Percentiles rank a stretch among this genome's conserved stretches.
These are phyloP conservation scores for Agonopterix arenella DNA, from an alignment of 2,888 invertebrate genomes.

Conservation along the genomic window DNA sequence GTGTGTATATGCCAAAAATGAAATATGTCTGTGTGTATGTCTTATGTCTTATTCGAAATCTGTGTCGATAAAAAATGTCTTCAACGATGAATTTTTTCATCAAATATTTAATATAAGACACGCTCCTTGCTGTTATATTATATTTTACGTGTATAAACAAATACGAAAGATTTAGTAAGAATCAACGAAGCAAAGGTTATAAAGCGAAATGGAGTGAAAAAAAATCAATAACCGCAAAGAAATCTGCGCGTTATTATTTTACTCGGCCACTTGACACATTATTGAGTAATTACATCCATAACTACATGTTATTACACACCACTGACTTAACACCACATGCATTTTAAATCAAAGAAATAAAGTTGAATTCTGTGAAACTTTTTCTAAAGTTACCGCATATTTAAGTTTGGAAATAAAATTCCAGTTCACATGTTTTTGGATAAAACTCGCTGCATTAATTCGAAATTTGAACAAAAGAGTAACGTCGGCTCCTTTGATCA, in stretches of 20 bases:
- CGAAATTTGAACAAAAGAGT: constrained; percentile 14
- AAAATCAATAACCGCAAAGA: constrained; percentile 7
- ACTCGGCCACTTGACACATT: constrained; percentile 6
- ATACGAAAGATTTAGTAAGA: too few relatives aligned
- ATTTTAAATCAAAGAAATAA: not conserved
- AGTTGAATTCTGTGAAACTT: not conserved
- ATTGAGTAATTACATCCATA: constrained; percentile 9
- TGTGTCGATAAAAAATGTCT: too few relatives aligned
- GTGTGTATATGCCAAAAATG: too few relatives aligned
- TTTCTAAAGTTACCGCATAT: not conserved
- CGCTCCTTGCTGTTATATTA: too few relatives aligned
- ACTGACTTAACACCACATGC: too few relatives aligned
- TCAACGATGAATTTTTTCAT: too few relatives aligned
- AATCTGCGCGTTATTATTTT: constrained; percentile 5
- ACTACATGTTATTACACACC: not conserved
- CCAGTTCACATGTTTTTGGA: constrained; percentile 19
- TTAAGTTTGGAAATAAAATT: constrained; percentile 8
- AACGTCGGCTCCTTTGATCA: constrained; percentile 14
- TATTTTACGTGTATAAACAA: too few relatives aligned
- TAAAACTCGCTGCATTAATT: constrained; percentile 11
- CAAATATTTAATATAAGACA: too few relatives aligned
- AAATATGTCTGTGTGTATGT: too few relatives aligned
- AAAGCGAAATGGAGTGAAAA: constrained; percentile 3
- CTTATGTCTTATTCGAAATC: too few relatives aligned
- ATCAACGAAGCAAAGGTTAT: not conserved